Percentiles rank a stretch among this genome's conserved stretches.
These are phyloP conservation scores for Drosophila biarmipes DNA, from an alignment of 1,140 invertebrate genomes.

Conservation along the genomic window DNA sequence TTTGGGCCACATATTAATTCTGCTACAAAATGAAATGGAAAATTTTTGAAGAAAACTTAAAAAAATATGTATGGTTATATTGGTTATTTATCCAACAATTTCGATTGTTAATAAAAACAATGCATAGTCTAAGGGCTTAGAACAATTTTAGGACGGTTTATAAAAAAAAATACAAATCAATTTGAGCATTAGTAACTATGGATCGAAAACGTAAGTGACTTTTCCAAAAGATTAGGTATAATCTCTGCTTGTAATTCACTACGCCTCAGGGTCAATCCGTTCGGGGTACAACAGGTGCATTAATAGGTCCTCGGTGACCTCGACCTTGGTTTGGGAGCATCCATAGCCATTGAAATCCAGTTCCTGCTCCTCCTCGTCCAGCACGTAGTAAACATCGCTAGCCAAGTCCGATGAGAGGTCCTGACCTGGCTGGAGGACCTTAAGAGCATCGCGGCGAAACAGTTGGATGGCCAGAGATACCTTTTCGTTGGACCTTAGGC, in stretches of 20 bases:
- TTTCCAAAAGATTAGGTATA: not conserved
- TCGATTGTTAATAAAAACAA: no score
- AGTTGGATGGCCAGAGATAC: not conserved
- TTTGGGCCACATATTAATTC: slow-evolving; percentile 28
- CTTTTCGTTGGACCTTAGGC: not conserved
- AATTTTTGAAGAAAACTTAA: no score
- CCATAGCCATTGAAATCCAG: not conserved
- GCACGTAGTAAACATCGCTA: not conserved
- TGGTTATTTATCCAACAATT: no score
- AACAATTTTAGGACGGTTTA: no score
- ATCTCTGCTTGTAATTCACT: not conserved
- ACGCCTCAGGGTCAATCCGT: not conserved
- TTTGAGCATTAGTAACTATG: no score
- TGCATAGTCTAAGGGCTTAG: no score
- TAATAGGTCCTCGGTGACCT: slow-evolving; percentile 1
- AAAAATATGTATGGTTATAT: no score
- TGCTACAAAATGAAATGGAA: slow-evolving; percentile 24
- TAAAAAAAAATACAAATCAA: no score
- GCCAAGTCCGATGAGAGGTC: not conserved
- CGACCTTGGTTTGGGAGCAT: not conserved
- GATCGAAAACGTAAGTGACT: no score
- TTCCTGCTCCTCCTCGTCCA: slow-evolving; percentile 2
- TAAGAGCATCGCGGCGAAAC: slow-evolving; percentile 3
- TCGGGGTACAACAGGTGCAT: not conserved
- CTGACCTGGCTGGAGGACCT: not conserved